Evolutionary conservation across 2,888 invertebrate species (phyloP).

Genomic region (Tortricodes alternella): DNA sequence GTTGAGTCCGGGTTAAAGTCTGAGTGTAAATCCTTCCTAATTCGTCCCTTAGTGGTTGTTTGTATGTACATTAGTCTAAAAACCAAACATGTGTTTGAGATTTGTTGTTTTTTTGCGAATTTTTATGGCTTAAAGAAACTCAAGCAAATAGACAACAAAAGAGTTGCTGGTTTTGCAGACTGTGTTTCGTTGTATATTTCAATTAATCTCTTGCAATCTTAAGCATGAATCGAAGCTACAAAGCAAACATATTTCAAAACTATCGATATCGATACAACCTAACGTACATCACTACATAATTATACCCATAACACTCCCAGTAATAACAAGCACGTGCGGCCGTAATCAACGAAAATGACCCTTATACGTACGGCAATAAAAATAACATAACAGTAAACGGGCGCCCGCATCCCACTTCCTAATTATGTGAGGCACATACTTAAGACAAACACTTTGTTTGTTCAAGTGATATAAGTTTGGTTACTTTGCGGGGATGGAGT

Average conservation of each 20-base stretch:
- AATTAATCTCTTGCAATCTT: neutral
- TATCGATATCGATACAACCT: neutral
- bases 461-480: neutral
- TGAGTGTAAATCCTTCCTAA: constrained; percentile 14
- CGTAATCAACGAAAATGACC: constrained; percentile 30
- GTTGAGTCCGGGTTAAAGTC: constrained; percentile 6
- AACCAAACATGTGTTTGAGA: neutral
- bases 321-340: constrained; percentile 18
- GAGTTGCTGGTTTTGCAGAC: no score
- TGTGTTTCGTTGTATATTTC: no score
- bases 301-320: constrained; percentile 20
- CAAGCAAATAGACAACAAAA: no score
- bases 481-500: no score
- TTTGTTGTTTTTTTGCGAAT: neutral
- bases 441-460: constrained; percentile 12
- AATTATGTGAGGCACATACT: constrained; percentile 28
- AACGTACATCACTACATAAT: constrained; percentile 17
- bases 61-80: no score
- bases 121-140: no score
- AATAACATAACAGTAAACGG: constrained; percentile 25
- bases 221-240: neutral
- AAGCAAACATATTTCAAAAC: neutral
- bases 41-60: constrained; percentile 24
- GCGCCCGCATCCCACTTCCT: constrained; percentile 20
- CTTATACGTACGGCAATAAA: constrained; percentile 26